A percentile compares a stretch with the other conserved stretches of the same genome.
Conservation (phyloP, 2,113 vertebrate genomes). For the Psettodes erumei region DNA sequence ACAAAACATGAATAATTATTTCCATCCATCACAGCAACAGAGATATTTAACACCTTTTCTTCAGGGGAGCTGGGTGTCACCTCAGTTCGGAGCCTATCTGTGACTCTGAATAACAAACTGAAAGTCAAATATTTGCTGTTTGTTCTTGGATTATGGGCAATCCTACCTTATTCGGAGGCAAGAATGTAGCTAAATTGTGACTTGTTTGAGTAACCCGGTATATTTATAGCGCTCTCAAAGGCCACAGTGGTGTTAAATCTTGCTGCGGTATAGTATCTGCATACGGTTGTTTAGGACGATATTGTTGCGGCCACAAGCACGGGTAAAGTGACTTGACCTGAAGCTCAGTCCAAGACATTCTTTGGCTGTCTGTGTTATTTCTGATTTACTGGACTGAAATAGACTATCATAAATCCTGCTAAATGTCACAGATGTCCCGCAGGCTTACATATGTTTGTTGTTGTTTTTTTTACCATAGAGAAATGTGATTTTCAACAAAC, state of each 20-base stretch:
- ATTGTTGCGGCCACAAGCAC: conserved; percentile 29
- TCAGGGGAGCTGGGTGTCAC: not conserved
- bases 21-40: not conserved
- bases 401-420: conserved; percentile 26
- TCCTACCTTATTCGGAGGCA: not conserved
- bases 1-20: too few relatives aligned
- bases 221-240: conserved; percentile 42
- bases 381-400: conserved; percentile 27
- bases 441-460: not conserved
- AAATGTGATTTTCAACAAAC: conserved; percentile 12
- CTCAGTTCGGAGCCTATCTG: conserved; percentile 31
- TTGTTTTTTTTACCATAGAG: not conserved
- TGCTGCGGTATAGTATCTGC: conserved; percentile 34
- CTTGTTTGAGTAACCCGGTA: conserved; percentile 32
- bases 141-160: conserved; percentile 28
- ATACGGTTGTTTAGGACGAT: conserved; percentile 30
- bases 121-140: conserved; percentile 65
- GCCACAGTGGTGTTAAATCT: conserved; percentile 6
- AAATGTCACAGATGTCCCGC: conserved; percentile 40
- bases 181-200: conserved; percentile 18
- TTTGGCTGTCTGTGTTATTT: conserved; percentile 22
- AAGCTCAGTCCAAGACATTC: conserved; percentile 39
- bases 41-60: not conserved
- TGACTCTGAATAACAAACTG: conserved; percentile 10
- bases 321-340: conserved; percentile 53